Base-by-base conservation (phyloP, 1,140 invertebrate genomes). In the Pseudomyrmex cubaensis region DNA sequence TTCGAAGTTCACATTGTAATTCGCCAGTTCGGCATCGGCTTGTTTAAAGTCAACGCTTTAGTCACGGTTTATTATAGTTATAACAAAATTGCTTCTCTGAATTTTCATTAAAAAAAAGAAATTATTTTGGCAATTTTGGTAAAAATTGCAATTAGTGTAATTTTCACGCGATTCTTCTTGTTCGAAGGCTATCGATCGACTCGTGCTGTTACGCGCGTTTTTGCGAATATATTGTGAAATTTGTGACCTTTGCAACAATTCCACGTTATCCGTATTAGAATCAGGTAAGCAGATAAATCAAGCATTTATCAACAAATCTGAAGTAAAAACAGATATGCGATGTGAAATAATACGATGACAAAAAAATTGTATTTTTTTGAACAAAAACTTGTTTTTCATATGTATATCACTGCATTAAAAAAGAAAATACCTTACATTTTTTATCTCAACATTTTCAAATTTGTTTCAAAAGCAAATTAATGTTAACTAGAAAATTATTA, bases 261-360 rank as follows among this genome's bases (percentile, higher is more conserved):
- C n/a, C 15, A 59, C 35, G 44, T 80, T 80, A 59, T 17, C 44
- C 52, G 20, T 17, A 57, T 72, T 80, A 72, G n/a, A 8, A 70
- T 78, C 64, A 48, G 44, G 20, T 54, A 25, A 20, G 20, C 59
- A 72, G 48, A 59, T 70, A 50, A 80, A 72, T 78, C 44, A 80
- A 80, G 22, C 35, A 72, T 70, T 78, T 78, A 70, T 70, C 44
- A 12, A 48, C 17, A 72, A 59, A 80, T 48, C 9, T 13, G 44
- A 25, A 48, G 22, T 70, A 70, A 69, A 69, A n/a, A 46, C n/a
- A 46, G 17, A 57, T 78, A 50, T 59, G 20, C 35, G 2, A 59
- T 2, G 69, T 48, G 35, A 54, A 2, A 52, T 8, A 10, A 72
- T n/a, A 66, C 0, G 4, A 4, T 66, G 9, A 57, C 12, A 67